Conservation (phyloP, 2,113 vertebrate genomes). For the Oryzias celebensis region DNA sequence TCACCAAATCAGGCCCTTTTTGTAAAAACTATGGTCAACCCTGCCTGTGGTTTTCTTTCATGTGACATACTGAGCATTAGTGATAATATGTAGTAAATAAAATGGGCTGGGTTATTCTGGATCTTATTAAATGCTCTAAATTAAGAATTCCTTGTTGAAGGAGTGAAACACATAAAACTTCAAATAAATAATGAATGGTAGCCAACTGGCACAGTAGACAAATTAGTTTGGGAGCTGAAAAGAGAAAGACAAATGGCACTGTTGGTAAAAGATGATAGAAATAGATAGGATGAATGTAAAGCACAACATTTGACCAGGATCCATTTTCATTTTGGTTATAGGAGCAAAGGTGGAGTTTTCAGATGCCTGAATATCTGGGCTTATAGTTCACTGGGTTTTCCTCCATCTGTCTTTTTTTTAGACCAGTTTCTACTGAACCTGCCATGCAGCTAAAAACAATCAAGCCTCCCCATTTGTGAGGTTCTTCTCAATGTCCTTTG, state of each 20-base stretch:
- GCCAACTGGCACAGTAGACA: too few relatives aligned
- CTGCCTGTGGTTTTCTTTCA: too few relatives aligned
- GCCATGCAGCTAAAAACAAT: slow-evolving; percentile 21
- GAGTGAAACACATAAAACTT: too few relatives aligned
- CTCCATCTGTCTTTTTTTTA: slow-evolving; percentile 24
- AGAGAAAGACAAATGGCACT: neutral
- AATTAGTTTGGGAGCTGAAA: neutral
- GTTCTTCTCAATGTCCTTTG: slow-evolving; percentile 7
- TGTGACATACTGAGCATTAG: too few relatives aligned
- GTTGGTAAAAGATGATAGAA: neutral
- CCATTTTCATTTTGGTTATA: slow-evolving; percentile 19
- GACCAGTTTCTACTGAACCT: slow-evolving; percentile 50
- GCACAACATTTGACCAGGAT: slow-evolving; percentile 11
- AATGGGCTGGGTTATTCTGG: too few relatives aligned
- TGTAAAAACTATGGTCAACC: too few relatives aligned
- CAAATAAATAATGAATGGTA: too few relatives aligned
- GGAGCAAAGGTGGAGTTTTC: slow-evolving; percentile 32
- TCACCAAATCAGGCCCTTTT: too few relatives aligned
- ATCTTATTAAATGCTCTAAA: too few relatives aligned
- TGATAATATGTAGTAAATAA: too few relatives aligned
- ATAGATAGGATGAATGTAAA: neutral
- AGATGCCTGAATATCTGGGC: slow-evolving; percentile 43
- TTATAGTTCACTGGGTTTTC: slow-evolving; percentile 43
- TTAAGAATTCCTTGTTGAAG: too few relatives aligned
- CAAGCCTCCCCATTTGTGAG: slow-evolving; percentile 22